phyloP scores from a whole-genome alignment of 2,113 vertebrate species.

The Myxocyprinus asiaticus region DNA sequence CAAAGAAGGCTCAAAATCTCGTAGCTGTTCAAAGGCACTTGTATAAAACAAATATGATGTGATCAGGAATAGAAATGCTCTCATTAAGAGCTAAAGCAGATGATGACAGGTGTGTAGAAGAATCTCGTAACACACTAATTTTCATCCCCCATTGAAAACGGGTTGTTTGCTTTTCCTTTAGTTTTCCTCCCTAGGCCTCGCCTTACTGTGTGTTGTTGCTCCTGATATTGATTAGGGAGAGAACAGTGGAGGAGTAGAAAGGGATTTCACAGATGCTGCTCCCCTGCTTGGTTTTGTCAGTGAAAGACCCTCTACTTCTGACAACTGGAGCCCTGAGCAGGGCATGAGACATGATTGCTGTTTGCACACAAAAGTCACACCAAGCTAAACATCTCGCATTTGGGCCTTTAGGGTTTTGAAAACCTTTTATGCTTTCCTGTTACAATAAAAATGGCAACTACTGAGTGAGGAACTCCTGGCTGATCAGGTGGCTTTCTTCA shows the following conservation, averaged over 20 bases:
- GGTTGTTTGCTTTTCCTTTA: conserved; percentile 70
- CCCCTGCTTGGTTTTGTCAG: conserved; percentile 64
- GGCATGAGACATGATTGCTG: conserved; percentile 38
- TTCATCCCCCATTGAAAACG: conserved; percentile 69
- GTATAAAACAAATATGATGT: conserved; percentile 92
- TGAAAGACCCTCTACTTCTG: conserved; percentile 61
- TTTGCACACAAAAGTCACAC: conserved; percentile 70
- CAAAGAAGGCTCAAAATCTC: conserved; percentile 87
- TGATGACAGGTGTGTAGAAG: conserved; percentile 86
- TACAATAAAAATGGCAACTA: conserved; percentile 55
- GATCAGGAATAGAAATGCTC: conserved; percentile 92
- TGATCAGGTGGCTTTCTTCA: conserved; percentile 30
- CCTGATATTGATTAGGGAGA: conserved; percentile 79
- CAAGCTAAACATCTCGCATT: conserved; percentile 71
- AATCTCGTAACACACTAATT: conserved; percentile 73
- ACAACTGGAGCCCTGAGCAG: conserved; percentile 35
- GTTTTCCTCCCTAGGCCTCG: conserved; percentile 40
- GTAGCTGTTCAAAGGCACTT: conserved; percentile 96
- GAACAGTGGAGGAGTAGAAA: conserved; percentile 67
- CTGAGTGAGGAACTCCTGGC: conserved; percentile 14
- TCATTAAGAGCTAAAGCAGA: conserved; percentile 93
- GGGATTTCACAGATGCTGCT: conserved; percentile 51
- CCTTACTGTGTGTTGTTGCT: conserved; percentile 60
- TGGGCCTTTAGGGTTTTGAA: conserved; percentile 67
- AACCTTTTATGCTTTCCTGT: conserved; percentile 62